These are phyloP conservation scores for Leptobrachium leishanense DNA, from an alignment of 2,113 vertebrate genomes.

Conservation along the genomic window DNA sequence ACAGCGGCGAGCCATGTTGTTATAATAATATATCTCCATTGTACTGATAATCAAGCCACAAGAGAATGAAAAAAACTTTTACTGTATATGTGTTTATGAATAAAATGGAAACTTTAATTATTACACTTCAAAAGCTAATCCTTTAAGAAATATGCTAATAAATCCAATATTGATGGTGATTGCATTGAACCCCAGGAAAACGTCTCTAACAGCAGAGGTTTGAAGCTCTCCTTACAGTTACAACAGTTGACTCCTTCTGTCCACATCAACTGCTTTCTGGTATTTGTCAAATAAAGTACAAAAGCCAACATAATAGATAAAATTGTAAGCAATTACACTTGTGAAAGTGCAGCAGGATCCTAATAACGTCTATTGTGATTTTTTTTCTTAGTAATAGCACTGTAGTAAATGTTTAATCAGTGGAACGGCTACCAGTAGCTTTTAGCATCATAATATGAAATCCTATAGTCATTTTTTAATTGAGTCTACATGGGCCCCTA, in stretches of 20 bases:
- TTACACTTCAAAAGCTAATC: background rate
- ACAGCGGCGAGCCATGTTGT: too few species aligned
- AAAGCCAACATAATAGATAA: background rate
- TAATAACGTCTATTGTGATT: background rate
- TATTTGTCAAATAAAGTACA: background rate
- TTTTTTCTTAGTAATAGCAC: background rate
- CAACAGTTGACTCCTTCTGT: background rate
- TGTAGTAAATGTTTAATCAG: slow-evolving; percentile 7
- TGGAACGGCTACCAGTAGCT: too few species aligned
- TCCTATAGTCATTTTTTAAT: too few species aligned
- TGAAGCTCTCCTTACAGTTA: background rate
- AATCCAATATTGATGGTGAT: background rate
- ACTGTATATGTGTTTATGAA: background rate
- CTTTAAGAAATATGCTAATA: background rate
- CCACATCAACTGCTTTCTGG: slow-evolving; percentile 3
- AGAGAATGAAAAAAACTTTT: background rate
- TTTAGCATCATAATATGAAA: too few species aligned
- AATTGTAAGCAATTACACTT: slow-evolving; percentile 16
- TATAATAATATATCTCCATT: too few species aligned
- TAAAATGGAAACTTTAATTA: background rate
- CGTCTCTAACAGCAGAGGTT: background rate
- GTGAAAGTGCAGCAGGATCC: slow-evolving; percentile 15
- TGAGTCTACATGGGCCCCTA: too few species aligned
- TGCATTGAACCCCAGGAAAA: slow-evolving; percentile 7
- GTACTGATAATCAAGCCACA: too few species aligned